Percentiles rank a stretch among this genome's conserved stretches.
phyloP scores from a whole-genome alignment of 2,113 vertebrate species.

The Hippocampus comes region DNA sequence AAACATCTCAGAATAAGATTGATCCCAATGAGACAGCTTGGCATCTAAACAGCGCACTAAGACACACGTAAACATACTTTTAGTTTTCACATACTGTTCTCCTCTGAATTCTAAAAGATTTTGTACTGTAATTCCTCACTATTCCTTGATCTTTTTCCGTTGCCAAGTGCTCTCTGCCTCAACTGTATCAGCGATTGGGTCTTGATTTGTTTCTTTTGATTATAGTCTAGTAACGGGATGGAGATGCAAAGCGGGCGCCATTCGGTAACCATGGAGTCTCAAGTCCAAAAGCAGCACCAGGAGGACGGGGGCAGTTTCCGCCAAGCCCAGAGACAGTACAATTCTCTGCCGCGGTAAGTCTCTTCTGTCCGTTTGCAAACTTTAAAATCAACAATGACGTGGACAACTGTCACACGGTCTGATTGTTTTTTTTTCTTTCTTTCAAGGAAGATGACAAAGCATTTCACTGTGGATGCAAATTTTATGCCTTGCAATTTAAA shows the following conservation, averaged over 20 bases:
- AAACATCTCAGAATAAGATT: slow-evolving; percentile 7
- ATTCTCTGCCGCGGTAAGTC: slow-evolving; percentile 88
- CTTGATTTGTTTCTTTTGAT: not conserved
- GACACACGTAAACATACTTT: too few relatives aligned
- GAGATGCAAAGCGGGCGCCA: slow-evolving; percentile 80
- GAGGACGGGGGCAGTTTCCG: slow-evolving; percentile 85
- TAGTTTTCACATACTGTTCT: too few relatives aligned
- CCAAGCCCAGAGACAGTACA: slow-evolving; percentile 90
- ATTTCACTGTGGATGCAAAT: too few relatives aligned
- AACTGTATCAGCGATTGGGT: not conserved
- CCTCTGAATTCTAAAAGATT: too few relatives aligned
- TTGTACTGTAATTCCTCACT: slow-evolving; percentile 22
- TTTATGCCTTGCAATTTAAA: too few relatives aligned
- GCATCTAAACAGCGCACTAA: too few relatives aligned
- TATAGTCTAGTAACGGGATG: slow-evolving; percentile 59
- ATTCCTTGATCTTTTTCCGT: too few relatives aligned
- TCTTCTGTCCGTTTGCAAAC: not conserved
- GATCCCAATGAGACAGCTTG: not conserved
- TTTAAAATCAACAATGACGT: not conserved
- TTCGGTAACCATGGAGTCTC: slow-evolving; percentile 86
- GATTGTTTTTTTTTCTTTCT: too few relatives aligned
- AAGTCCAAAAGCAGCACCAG: slow-evolving; percentile 84
- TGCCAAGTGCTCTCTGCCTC: not conserved
- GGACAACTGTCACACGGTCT: too few relatives aligned
- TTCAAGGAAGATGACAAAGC: too few relatives aligned